Evolutionary conservation across 1,140 invertebrate species (phyloP).

Genomic region (Drosophila ohnishii): DNA sequence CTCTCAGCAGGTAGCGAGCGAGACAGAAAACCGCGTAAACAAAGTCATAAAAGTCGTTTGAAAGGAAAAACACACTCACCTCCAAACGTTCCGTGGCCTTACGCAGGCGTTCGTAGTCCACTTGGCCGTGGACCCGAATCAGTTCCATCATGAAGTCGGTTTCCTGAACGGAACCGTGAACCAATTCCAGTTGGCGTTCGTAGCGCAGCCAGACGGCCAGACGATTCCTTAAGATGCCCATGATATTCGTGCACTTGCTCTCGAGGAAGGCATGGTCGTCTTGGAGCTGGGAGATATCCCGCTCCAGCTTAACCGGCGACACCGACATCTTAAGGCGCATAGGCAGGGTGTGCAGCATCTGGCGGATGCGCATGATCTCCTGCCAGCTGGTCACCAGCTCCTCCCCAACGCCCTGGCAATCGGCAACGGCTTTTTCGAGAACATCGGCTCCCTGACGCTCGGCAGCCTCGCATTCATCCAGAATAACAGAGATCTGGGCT

Average conservation of each 20-base stretch:
- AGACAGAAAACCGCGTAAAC: conserved; percentile 23
- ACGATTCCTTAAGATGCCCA: conserved; percentile 86
- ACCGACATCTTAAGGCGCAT: conserved; percentile 88
- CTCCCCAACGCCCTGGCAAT: conserved; percentile 87
- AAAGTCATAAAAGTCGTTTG: conserved; percentile 32
- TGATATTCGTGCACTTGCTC: conserved; percentile 86
- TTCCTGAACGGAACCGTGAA: conserved; percentile 91
- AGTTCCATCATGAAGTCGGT: conserved; percentile 94
- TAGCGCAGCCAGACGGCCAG: conserved; percentile 89
- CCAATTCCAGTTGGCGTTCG: conserved; percentile 89
- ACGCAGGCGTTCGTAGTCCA: conserved; percentile 91
- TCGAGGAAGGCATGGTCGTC: conserved; percentile 89
- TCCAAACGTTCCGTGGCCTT: conserved; percentile 91
- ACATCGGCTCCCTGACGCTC: conserved; percentile 89
- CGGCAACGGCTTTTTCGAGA: conserved; percentile 87
- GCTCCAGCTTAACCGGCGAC: conserved; percentile 89
- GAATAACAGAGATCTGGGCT: conserved; percentile 85
- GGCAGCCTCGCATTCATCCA: conserved; percentile 88
- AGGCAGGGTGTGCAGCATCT: conserved; percentile 89
- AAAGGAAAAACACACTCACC: conserved; percentile 84
- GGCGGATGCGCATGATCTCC: conserved; percentile 89
- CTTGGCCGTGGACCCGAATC: conserved; percentile 89
- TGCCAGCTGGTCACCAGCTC: conserved; percentile 88
- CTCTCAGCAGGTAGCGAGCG: conserved; percentile 34
- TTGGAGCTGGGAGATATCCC: conserved; percentile 89